A percentile compares a stretch with the other conserved stretches of the same genome.
phyloP scores from a whole-genome alignment of 2,797 vertebrate genomes.

The Bothrops alternatus region DNA sequence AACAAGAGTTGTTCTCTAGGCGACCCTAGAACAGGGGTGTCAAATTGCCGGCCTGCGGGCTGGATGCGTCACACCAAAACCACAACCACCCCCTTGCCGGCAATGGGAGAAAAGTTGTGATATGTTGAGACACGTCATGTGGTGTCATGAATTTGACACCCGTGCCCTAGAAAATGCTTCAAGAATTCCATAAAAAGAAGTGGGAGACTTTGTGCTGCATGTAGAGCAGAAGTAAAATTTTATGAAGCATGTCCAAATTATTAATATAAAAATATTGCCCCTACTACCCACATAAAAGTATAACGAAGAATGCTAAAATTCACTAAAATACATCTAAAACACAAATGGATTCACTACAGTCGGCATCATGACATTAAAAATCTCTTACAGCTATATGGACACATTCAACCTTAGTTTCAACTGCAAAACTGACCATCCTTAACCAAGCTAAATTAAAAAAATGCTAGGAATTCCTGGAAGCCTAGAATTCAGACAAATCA shows the following conservation, averaged over 20 bases:
- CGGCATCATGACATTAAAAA: background rate
- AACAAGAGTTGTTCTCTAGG: background rate
- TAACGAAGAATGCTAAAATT: background rate
- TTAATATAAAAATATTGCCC: background rate
- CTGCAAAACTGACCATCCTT: background rate
- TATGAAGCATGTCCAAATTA: background rate
- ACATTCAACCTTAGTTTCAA: background rate
- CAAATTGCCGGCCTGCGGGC: no score
- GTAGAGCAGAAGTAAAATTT: slow-evolving; percentile 1
- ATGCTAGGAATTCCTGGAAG: background rate
- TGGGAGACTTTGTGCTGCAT: background rate
- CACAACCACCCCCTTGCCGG: no score
- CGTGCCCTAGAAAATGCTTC: background rate
- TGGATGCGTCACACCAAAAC: no score
- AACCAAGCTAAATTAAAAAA: background rate
- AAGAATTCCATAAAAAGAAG: slow-evolving; percentile 1
- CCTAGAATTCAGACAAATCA: background rate
- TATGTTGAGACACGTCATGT: no score
- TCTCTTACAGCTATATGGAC: background rate
- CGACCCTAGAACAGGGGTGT: background rate
- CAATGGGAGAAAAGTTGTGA: no score
- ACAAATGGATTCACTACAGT: background rate
- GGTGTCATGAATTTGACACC: no score
- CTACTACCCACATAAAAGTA: background rate
- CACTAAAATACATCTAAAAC: background rate